Conservation (phyloP, 2,888 invertebrate genomes). For the Scaptomyza flava region DNA sequence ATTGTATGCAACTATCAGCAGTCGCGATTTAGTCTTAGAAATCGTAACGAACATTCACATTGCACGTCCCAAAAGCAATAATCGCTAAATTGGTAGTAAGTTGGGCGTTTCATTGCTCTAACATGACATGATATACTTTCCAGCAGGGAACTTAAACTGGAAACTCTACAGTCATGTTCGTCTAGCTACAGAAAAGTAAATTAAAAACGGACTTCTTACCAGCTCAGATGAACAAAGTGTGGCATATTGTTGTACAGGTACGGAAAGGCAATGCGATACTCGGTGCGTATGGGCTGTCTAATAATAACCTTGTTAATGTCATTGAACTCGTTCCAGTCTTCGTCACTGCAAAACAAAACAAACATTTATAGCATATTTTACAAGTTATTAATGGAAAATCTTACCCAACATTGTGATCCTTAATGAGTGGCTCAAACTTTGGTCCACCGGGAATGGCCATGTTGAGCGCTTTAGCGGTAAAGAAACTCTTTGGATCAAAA, state of each 20-base stretch:
- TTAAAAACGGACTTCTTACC: slow-evolving; percentile 88
- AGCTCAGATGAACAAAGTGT: slow-evolving; percentile 98
- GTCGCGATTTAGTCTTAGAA: slow-evolving; percentile 82
- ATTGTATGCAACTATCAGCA: slow-evolving; percentile 87
- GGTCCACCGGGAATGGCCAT: slow-evolving; percentile 99
- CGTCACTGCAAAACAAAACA: slow-evolving; percentile 88
- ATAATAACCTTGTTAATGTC: slow-evolving; percentile 99
- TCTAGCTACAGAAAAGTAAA: not conserved
- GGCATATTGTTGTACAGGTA: slow-evolving; percentile 99
- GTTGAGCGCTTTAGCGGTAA: slow-evolving; percentile 99
- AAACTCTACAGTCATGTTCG: slow-evolving; percentile 59
- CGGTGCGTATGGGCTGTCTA: slow-evolving; percentile 98
- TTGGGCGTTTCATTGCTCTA: slow-evolving; percentile 76
- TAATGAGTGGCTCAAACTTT: slow-evolving; percentile 99
- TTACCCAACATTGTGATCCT: slow-evolving; percentile 97
- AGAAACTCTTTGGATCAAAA: slow-evolving; percentile 99
- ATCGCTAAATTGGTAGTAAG: slow-evolving; percentile 87
- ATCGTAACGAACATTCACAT: slow-evolving; percentile 83
- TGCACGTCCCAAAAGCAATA: slow-evolving; percentile 86
- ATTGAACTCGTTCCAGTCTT: slow-evolving; percentile 99
- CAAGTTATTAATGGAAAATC: slow-evolving; percentile 59
- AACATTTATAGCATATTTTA: too few species aligned
- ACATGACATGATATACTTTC: slow-evolving; percentile 61
- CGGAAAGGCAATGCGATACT: slow-evolving; percentile 99
- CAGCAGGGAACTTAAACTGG: slow-evolving; percentile 23